Evolutionary conservation across 2,113 vertebrate genomes (phyloP).

Genomic region (Eubucco bourcierii): DNA sequence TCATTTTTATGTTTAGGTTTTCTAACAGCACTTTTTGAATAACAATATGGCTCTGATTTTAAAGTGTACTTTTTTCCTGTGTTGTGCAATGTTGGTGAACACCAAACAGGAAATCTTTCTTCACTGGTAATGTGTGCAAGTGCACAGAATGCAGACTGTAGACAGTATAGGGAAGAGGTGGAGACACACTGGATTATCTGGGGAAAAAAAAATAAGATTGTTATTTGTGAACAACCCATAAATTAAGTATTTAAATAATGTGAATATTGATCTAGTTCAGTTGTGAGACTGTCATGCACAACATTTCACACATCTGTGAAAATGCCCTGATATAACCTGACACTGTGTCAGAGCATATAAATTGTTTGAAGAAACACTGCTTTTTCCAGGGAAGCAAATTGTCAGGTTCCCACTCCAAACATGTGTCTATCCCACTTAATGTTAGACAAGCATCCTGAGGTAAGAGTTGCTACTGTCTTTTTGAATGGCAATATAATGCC

Average conservation of each 20-base stretch:
- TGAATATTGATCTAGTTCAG: conserved; percentile 2
- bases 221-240: not conserved
- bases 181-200: not conserved
- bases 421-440: not conserved
- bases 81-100: not conserved
- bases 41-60: not conserved
- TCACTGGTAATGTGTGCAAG: not conserved
- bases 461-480: not conserved
- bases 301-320: not conserved
- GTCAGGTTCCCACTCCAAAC: not conserved
- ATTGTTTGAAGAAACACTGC: not conserved
- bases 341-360: conserved; percentile 36
- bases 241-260: not conserved
- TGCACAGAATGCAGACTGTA: not conserved
- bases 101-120: not conserved
- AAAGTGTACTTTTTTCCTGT: not conserved
- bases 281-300: not conserved
- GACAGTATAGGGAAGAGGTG: not conserved
- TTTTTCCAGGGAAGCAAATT: not conserved
- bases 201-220: not conserved
- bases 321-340: conserved; percentile 41
- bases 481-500: not conserved
- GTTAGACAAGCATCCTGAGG: not conserved
- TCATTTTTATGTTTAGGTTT: not conserved
- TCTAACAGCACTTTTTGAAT: not conserved